Base-by-base conservation (phyloP, 2,888 invertebrate species). In the Caenorhabditis afra region DNA sequence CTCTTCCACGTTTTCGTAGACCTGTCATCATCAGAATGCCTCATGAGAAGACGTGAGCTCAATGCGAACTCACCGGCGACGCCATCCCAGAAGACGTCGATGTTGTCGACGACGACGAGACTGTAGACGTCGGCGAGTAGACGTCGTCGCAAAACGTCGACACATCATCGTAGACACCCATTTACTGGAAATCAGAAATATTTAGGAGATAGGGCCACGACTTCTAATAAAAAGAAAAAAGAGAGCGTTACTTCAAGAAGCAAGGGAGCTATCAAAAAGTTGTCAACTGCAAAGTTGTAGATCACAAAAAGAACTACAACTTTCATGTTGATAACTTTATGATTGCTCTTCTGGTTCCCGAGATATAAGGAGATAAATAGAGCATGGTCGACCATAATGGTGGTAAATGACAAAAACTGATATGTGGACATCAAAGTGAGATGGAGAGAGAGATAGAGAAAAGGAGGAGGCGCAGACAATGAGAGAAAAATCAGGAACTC, bases 1-100 rank as follows among this genome's bases (percentile, higher is more conserved):
- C 23, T 78, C 78, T 29, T 78, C 78, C 3, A 78, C 67, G 29
- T 78, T 78, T 29, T 78, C 78, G 50, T 78, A 78, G 0, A 78
- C 71, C 78, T 29, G 29, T 29, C 29, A 29, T 29, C 29, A 3
- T 29, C 29, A 29, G 29, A 29, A 29, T 3, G 7, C 7, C 4
- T 29, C 4, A 29, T 29, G 39, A 44, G 44, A n/a, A 44, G 44
- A 44, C 12, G 44, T 12, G 29, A 23, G 23, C 22, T n/a, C n/a
- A n/a, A n/a, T n/a, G n/a, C n/a, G 35, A 22, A 20, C 57, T 35
- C 0, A 73, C 73, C 44, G 73, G 73, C 12, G 73, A 73, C 14
- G 64, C 73, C 14, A 73, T 39, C 44, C 64, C 73, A 35, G 71
- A 71, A 44, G 71, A 71, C 29, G 29, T 29, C 20, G 64, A 58